Evolutionary conservation across 2,797 vertebrate species (phyloP), one percentile per base, ranked within the genome.

Genomic region (Moxostoma hubbsi): DNA sequence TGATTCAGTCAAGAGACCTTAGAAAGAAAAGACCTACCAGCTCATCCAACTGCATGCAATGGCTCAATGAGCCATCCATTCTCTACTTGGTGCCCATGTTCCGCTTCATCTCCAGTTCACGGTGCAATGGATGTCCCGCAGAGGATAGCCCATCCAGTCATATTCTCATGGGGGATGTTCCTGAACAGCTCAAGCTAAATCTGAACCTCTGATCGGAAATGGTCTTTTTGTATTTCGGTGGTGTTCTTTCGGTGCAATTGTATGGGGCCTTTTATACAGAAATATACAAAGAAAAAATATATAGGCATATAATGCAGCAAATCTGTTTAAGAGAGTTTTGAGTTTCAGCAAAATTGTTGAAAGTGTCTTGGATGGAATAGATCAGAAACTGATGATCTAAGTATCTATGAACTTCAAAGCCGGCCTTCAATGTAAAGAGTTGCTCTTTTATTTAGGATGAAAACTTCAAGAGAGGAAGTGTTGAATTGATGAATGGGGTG

Each of bases 211-310:
- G 67, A 75, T 45, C 18, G 65, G 81, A 86, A 73, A 68, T 81
- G 73, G 86, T 86, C 58, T 83, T 79, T 13, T 90, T 88, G 88
- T 87, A 66, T 78, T 71, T 36, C 51, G 43, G 58, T 88, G 85
- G 83, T 54, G 87, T 89, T 87, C 85, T 91, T 89, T 90, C 83
- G 70, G 87, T 82, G 83, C 84, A 87, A 82, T 88, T 75, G 82
- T 77, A 88, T 87, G 85, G 87, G 91, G 86, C 83, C 84, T 91
- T 93, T 84, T 92, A 90, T 90, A 90, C 64, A 71, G 90, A 81
- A 63, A 90, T 84, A 86, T 79, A 78, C 67, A 90, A 45, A 63
- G 87, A 89, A 87, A 67, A 90, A 81, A 90, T 90, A 72, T 79
- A 49, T 50, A 75, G 72, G 63, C 82, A 84, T 89, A 85, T 84